Percentiles rank a stretch among this genome's conserved stretches.
Evolutionary conservation across 2,888 invertebrate genomes (phyloP).

Genomic region (Harpalus rufipes): DNA sequence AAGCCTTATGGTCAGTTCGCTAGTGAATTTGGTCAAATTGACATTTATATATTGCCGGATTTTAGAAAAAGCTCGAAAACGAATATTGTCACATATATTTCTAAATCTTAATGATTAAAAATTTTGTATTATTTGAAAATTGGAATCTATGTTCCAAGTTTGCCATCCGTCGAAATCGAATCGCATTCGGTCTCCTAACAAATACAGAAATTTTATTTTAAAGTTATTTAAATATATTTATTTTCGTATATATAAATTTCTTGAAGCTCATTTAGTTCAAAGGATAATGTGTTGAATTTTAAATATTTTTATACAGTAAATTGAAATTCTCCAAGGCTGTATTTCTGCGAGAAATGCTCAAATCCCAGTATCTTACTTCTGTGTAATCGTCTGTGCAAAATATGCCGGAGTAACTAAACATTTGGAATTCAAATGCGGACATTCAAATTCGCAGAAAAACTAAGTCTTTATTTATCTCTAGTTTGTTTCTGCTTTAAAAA

Average conservation of each 20-base stretch:
- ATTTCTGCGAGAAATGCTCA: background rate
- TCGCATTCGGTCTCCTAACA: no score
- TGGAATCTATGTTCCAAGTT: no score
- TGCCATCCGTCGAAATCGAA: no score
- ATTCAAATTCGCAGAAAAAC: conserved; percentile 12
- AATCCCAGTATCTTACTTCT: conserved; percentile 2
- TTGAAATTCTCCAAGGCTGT: background rate
- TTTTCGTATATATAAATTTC: background rate
- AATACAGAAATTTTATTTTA: no score
- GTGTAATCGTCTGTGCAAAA: conserved; percentile 15
- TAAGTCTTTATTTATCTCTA: conserved; percentile 34
- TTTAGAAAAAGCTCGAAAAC: no score
- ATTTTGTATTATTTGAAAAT: no score
- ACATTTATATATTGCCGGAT: no score
- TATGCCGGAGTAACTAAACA: conserved; percentile 23
- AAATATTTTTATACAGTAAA: background rate
- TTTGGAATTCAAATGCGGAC: conserved; percentile 35
- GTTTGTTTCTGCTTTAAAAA: conserved; percentile 21
- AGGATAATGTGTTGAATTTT: conserved; percentile 3
- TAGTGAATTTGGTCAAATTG: no score
- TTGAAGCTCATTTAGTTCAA: background rate
- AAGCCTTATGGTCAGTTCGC: no score
- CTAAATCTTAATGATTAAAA: no score
- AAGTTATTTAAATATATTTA: no score
- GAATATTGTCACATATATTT: no score